Base-by-base conservation (phyloP, 2,113 vertebrate genomes). In the Accipiter virgatus region DNA sequence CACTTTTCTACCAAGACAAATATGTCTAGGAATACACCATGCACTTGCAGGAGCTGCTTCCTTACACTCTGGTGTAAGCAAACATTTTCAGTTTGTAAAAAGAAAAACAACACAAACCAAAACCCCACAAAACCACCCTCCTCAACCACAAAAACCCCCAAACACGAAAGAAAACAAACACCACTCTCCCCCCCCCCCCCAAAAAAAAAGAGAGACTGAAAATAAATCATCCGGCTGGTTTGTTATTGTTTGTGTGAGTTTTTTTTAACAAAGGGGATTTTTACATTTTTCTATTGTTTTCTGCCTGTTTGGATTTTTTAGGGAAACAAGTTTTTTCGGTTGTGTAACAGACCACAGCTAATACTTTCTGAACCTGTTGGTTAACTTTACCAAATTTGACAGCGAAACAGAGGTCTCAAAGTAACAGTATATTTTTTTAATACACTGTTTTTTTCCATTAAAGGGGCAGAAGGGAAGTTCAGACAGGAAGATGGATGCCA, bases 101-200 rank as follows among this genome's bases (percentile, higher is more conserved):
- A 40, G 17, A 21, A 14, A 6, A 29, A 22, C 77, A 81, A 70
- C 34, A 22, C 45, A 81, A 42, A 42, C 31, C 13, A 16, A 13
- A 19, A 26, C 8, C 5, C 16, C 25, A 13, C 23, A 74, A 31
- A 23, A 7, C n/a, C 11, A 40, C 23, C 4, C 20, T 27, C 3
- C 3, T 53, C 22, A 38, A 31, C 12, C 6, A 42, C 53, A 52
- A 16, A 62, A 32, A 10, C 1, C 2, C 3, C 4, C 7, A 38
- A 86, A 20, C 11, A 45, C 4, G 7, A 32, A 58, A 68, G 10
- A 50, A 53, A 53, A 17, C 9, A 62, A 63, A 31, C 38, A 53
- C 0, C 16, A 62, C 10, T 47, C 45, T 10, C 9, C 36, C 47
- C 13, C 7, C 2, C 25, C 20, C 6, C 7, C 10, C 25, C 13